Evolutionary conservation across 2,797 vertebrate genomes (phyloP).

Genomic region (Onychomys arenicola): DNA sequence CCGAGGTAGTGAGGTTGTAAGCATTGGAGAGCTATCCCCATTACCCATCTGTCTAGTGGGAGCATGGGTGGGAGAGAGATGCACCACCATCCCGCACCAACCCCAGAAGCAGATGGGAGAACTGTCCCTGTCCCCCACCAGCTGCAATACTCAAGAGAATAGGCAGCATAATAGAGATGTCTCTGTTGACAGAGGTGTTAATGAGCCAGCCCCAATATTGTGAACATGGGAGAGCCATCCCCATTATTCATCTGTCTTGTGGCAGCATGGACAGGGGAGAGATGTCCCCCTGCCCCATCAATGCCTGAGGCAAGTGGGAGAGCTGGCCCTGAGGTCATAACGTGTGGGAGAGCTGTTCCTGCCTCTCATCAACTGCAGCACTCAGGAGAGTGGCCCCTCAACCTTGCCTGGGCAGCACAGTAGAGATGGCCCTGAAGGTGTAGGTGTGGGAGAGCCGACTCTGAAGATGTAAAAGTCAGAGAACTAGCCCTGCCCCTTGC

Average conservation of each 20-base stretch:
- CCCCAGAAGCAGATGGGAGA: too few species aligned
- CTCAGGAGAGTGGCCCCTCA: not conserved
- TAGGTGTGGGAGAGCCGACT: not conserved
- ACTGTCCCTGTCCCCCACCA: not conserved
- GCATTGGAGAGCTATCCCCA: too few species aligned
- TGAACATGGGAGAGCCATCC: not conserved
- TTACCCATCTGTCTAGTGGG: too few species aligned
- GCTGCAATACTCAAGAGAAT: not conserved
- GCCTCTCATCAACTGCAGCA: not conserved
- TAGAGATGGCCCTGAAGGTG: not conserved
- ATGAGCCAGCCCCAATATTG: not conserved
- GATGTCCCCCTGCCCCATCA: not conserved
- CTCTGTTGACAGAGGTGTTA: not conserved
- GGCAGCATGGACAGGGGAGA: not conserved
- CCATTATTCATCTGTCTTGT: not conserved
- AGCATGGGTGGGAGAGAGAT: too few species aligned
- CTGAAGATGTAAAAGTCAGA: not conserved
- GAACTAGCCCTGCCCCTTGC: not conserved
- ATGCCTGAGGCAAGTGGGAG: not conserved
- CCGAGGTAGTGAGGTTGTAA: too few species aligned
- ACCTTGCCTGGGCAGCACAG: not conserved
- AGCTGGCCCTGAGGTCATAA: not conserved
- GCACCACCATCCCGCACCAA: too few species aligned
- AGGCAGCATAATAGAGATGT: not conserved
- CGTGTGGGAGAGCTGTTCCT: not conserved